phyloP scores from a whole-genome alignment of 2,888 invertebrate genomes.

The Leptura quadrifasciata region DNA sequence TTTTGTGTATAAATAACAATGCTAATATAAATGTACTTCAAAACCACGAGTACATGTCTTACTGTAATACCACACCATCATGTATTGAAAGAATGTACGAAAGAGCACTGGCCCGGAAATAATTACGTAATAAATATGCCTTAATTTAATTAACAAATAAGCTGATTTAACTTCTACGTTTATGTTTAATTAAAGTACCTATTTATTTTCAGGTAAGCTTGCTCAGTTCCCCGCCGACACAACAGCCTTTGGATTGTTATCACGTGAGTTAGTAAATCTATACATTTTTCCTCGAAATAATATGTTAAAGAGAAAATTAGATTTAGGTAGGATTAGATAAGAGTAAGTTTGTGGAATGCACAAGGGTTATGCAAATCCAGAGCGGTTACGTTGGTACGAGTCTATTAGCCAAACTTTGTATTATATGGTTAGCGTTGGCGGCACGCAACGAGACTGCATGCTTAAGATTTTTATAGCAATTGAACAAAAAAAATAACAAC shows the following conservation, averaged over 20 bases:
- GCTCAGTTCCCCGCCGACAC: not conserved
- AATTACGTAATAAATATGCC: too few relatives aligned
- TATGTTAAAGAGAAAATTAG: conserved; percentile 28
- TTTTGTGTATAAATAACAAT: too few relatives aligned
- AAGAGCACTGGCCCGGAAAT: too few relatives aligned
- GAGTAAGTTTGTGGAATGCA: conserved; percentile 9
- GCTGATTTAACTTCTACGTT: too few relatives aligned
- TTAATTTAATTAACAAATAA: too few relatives aligned
- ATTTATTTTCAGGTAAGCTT: conserved; percentile 17
- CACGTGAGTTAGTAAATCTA: conserved; percentile 1
- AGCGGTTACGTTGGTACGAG: conserved; percentile 20
- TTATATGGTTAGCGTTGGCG: not conserved
- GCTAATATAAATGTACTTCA: too few relatives aligned
- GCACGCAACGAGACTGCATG: conserved; percentile 5
- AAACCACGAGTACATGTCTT: too few relatives aligned
- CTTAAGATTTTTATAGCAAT: not conserved
- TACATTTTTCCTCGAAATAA: conserved; percentile 8
- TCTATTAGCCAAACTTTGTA: conserved; percentile 30
- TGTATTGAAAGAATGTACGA: too few relatives aligned
- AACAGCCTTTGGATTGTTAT: not conserved
- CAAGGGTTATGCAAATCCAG: conserved; percentile 17
- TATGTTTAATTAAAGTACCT: not conserved
- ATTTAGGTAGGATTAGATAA: conserved; percentile 21
- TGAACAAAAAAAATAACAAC: not conserved
- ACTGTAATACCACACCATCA: too few relatives aligned